These are phyloP conservation scores for Chloroceryle aenea DNA, from an alignment of 2,113 vertebrate genomes.

Conservation along the genomic window DNA sequence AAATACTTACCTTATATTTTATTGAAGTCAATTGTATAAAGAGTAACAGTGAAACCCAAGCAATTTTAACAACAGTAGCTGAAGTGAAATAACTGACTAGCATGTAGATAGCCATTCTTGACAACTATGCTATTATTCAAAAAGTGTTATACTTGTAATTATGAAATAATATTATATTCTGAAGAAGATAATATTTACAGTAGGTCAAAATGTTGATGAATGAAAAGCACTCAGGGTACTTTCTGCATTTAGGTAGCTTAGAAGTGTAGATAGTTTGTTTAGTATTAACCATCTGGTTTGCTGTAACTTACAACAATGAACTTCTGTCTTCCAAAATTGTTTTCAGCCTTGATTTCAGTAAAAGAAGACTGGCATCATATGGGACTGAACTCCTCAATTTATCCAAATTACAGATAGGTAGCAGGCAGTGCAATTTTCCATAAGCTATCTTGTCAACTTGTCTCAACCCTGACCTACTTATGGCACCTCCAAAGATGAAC, in stretches of 20 bases:
- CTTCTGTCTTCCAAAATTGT: conserved; percentile 17
- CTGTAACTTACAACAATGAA: not conserved
- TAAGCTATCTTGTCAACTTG: not conserved
- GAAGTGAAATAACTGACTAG: not conserved
- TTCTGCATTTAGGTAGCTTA: not conserved
- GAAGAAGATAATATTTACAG: not conserved
- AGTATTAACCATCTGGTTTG: not conserved
- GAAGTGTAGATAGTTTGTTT: not conserved
- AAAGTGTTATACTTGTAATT: conserved; percentile 8
- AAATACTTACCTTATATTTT: conserved; percentile 11
- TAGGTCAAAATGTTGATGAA: conserved; percentile 17
- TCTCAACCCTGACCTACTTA: conserved; percentile 21
- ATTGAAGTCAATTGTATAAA: not conserved
- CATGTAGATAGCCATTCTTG: not conserved
- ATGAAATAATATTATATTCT: conserved; percentile 20
- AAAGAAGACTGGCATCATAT: not conserved
- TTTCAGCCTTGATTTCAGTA: not conserved
- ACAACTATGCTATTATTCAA: conserved; percentile 38
- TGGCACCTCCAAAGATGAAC: not conserved
- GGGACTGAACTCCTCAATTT: conserved; percentile 24
- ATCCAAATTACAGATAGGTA: not conserved
- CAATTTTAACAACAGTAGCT: not conserved
- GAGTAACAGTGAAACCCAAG: not conserved
- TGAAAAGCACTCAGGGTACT: not conserved
- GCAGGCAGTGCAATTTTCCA: not conserved